A percentile compares a stretch with the other conserved stretches of the same genome.
Evolutionary conservation across 2,888 invertebrate species (phyloP).

Genomic region (Eueremaeus valkanovi): DNA sequence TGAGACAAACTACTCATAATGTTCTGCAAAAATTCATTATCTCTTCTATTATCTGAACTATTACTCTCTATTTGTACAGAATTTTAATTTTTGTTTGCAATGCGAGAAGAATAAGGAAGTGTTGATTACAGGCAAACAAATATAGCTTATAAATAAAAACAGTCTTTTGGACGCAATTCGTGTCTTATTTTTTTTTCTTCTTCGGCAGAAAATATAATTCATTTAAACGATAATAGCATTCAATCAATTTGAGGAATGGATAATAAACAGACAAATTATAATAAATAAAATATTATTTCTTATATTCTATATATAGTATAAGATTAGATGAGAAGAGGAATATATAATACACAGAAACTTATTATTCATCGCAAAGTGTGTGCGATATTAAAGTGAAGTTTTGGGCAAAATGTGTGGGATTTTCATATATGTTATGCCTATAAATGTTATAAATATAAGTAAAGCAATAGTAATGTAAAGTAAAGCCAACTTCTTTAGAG

Average conservation of each 20-base stretch:
- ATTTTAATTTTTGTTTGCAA: neutral
- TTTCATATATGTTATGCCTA: no score
- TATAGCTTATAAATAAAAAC: neutral
- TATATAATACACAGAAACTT: neutral
- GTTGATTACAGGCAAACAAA: slow-evolving; percentile 1
- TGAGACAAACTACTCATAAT: neutral
- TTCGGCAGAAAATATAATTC: neutral
- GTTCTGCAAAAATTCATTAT: neutral
- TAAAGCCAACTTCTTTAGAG: slow-evolving; percentile 1
- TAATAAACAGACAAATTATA: neutral
- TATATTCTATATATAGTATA: neutral
- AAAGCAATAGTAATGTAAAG: neutral
- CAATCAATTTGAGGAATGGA: neutral
- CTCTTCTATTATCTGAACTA: neutral
- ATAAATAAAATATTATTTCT: neutral
- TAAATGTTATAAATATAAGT: neutral
- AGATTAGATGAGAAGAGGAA: no score
- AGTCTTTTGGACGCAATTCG: neutral
- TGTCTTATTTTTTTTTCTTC: neutral
- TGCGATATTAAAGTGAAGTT: neutral
- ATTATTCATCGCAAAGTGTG: neutral
- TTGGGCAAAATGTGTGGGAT: neutral
- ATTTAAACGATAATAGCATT: neutral
- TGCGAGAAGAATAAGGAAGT: slow-evolving; percentile 1
- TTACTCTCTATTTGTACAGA: slow-evolving; percentile 12